A percentile compares a stretch with the other conserved stretches of the same genome.
phyloP scores from a whole-genome alignment of 2,113 vertebrate genomes.

The Leptosomus discolor region DNA sequence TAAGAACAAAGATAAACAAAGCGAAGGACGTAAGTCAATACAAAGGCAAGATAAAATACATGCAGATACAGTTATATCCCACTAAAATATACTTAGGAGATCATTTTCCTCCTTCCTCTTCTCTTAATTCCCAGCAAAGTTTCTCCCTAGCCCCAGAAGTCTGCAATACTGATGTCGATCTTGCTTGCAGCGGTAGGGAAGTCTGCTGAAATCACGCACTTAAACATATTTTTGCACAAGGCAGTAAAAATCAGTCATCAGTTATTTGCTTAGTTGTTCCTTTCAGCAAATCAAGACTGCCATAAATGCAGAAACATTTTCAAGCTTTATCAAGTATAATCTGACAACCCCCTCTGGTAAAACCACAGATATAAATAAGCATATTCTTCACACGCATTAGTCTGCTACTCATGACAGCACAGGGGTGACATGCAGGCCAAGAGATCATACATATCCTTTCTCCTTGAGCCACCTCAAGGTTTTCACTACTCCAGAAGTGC shows the following conservation, averaged over 20 bases:
- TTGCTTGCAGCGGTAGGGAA: not conserved
- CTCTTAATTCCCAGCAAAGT: not conserved
- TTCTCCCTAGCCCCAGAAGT: not conserved
- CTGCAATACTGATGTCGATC: not conserved
- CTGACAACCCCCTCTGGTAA: slow-evolving; percentile 52
- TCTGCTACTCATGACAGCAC: not conserved
- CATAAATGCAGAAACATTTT: slow-evolving; percentile 40
- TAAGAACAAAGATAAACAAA: slow-evolving; percentile 15
- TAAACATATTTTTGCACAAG: slow-evolving; percentile 12
- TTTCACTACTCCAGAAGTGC: not conserved
- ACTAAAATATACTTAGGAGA: not conserved
- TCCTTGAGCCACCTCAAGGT: not conserved
- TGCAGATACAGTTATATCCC: not conserved
- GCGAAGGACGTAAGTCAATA: not conserved
- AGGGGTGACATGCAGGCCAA: slow-evolving; percentile 14
- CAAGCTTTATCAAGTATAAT: slow-evolving; percentile 55
- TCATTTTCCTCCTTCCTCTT: not conserved
- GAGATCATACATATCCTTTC: not conserved
- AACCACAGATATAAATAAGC: slow-evolving; percentile 44
- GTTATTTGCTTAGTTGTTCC: slow-evolving; percentile 41
- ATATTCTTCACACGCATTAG: slow-evolving; percentile 41
- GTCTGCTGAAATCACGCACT: not conserved
- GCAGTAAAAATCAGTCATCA: slow-evolving; percentile 20
- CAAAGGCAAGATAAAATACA: not conserved
- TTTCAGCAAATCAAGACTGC: slow-evolving; percentile 43